Percentiles rank a stretch among this genome's conserved stretches.
phyloP scores from a whole-genome alignment of 2,888 invertebrate species.

The Heliconius hortense region DNA sequence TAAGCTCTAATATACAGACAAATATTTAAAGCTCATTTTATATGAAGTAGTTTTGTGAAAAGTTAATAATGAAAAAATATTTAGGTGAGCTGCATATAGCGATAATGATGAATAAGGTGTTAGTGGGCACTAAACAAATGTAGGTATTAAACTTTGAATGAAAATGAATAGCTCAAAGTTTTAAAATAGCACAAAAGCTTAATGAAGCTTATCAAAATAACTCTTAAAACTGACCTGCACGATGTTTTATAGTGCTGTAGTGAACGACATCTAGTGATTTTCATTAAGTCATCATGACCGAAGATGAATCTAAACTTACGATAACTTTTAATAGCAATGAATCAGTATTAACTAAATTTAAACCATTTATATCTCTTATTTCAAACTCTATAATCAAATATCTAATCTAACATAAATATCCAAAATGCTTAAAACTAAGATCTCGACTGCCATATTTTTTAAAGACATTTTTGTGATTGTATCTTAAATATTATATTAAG shows the following conservation, averaged over 20 bases:
- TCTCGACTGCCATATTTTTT: neutral
- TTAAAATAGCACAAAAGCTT: neutral
- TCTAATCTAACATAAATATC: neutral
- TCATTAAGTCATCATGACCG: conserved; percentile 5
- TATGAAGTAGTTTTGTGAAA: neutral
- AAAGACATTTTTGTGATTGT: neutral
- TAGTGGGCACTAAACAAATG: conserved; percentile 9
- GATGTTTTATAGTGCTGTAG: conserved; percentile 10
- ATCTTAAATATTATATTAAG: neutral
- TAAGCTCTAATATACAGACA: neutral
- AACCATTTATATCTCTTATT: neutral
- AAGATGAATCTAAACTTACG: conserved; percentile 15
- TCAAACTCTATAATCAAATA: neutral
- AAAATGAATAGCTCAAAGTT: neutral
- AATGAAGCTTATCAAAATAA: neutral
- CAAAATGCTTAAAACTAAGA: neutral
- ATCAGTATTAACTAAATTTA: neutral
- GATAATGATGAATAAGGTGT: neutral
- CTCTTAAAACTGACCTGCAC: conserved; percentile 25
- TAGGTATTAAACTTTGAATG: neutral
- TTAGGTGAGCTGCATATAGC: neutral
- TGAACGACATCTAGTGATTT: conserved; percentile 17
- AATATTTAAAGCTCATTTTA: neutral
- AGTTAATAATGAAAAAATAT: no score
- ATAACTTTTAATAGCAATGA: conserved; percentile 4